These are phyloP conservation scores for Lysiphlebus fabarum DNA, from an alignment of 1,140 invertebrate species.

Conservation along the genomic window DNA sequence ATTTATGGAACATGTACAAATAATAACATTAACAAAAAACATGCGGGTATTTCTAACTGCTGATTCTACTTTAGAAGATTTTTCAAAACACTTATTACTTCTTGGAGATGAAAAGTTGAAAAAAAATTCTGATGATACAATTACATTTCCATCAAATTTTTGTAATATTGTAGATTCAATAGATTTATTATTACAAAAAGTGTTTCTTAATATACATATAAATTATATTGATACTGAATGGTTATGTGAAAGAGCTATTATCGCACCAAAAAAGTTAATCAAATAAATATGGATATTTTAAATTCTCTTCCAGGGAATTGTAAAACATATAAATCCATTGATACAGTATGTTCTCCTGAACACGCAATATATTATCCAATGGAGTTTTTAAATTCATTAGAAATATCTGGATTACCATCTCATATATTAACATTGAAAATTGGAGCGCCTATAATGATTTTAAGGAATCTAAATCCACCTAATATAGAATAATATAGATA, in stretches of 20 bases:
- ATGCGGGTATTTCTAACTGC: constrained; percentile 46
- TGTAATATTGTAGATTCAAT: constrained; percentile 32
- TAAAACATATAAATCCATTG: constrained; percentile 42
- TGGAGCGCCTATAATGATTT: constrained; percentile 43
- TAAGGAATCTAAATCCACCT: constrained; percentile 31
- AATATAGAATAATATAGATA: no score
- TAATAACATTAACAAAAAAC: constrained; percentile 45
- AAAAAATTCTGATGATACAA: constrained; percentile 11
- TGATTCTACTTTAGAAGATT: constrained; percentile 42
- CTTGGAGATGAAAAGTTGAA: constrained; percentile 34
- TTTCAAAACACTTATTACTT: constrained; percentile 41
- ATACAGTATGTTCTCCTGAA: constrained; percentile 33
- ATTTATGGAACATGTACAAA: constrained; percentile 38
- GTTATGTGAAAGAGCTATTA: constrained; percentile 43
- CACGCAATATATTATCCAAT: constrained; percentile 40
- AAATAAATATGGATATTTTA: no score
- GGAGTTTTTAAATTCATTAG: constrained; percentile 45
- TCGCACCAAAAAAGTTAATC: constrained; percentile 47
- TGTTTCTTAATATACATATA: constrained; percentile 43
- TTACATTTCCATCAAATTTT: constrained; percentile 28
- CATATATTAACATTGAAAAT: constrained; percentile 46
- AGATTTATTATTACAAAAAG: constrained; percentile 41
- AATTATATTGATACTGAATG: constrained; percentile 46
- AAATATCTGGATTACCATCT: constrained; percentile 38
- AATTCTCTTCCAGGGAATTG: constrained; percentile 37